Conservation (phyloP, 2,888 invertebrate genomes). For the Troides oblongomaculatus region DNA sequence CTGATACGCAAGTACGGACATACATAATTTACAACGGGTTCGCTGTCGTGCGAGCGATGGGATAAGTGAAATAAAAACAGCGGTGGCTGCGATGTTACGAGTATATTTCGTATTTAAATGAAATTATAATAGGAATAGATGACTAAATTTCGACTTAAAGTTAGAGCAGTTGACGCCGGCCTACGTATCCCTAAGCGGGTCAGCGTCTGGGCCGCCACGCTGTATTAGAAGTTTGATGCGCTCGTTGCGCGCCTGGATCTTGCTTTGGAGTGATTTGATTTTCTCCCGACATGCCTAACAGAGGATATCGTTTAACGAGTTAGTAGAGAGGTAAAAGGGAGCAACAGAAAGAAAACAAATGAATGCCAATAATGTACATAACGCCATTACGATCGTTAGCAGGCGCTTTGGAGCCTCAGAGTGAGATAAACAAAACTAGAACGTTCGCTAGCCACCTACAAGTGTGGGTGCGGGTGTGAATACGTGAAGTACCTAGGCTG, state of each 20-base stretch:
- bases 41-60: constrained; percentile 46
- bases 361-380: constrained; percentile 55
- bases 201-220: constrained; percentile 91
- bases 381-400: constrained; percentile 31
- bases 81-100: constrained; percentile 65
- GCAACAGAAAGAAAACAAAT: constrained; percentile 69
- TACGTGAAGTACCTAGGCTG: constrained; percentile 23
- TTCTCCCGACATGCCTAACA: constrained; percentile 90
- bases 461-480: constrained; percentile 44
- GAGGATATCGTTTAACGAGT: constrained; percentile 71
- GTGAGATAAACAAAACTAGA: constrained; percentile 67
- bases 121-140: constrained; percentile 63
- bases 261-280: constrained; percentile 91
- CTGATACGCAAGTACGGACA: constrained; percentile 83
- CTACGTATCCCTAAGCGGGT: constrained; percentile 85
- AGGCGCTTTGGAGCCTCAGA: constrained; percentile 50
- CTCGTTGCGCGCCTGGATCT: constrained; percentile 92
- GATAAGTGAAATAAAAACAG: constrained; percentile 64
- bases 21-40: constrained; percentile 70
- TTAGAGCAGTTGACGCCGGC: constrained; percentile 46
- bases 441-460: constrained; percentile 61
- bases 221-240: constrained; percentile 92
- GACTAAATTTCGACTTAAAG: constrained; percentile 59
- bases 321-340: constrained; percentile 64
- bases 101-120: constrained; percentile 61